Base-by-base conservation (phyloP, 1,140 invertebrate species). In the Nasonia longicornis region DNA sequence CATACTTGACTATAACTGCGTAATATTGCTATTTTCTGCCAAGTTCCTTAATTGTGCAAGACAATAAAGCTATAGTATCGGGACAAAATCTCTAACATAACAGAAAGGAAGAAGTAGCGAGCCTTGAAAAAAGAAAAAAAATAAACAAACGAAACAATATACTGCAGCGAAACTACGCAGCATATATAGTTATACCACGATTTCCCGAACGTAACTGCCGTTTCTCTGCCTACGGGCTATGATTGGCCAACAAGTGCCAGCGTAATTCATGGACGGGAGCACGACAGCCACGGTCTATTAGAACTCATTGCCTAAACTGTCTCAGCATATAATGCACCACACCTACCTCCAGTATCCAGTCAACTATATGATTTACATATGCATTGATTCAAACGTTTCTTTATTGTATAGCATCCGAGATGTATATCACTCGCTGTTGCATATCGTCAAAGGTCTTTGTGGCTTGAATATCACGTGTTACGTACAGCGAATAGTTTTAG, bases 191-290 rank as follows among this genome's bases (percentile, higher is more conserved):
- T 58, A 58, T 58, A 42, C 7, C 16, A 0, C 16, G 22, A 73
- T 73, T 42, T 48, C n/a, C 42, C 22, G 71, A 42, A 16, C 38
- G 22, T 42, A 26, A 31, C 7, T 12, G 4, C 20, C 42, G 71
- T 48, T n/a, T 45, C 14, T 31, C 35, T 22, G 66, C 84, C 82
- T 85, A 79, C 73, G 79, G 71, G 45, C 42, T 84, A 86, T 83
- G 83, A 88, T 86, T 86, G 83, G 81, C 86, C 85, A 86, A 89
- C 84, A 86, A 87, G 86, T 85, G 83, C 79, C 80, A 63, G 66
- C 71, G 80, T 87, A 86, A 88, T 87, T 88, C 86, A 87, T 87
- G 83, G 82, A 85, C 69, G 84, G 85, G 71, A 79, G 84, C 84
- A 80, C 83, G 82, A 80, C 79, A 84, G 83, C 76, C 73, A 85